phyloP scores from a whole-genome alignment of 2,797 vertebrate genomes.

The Neomorphus geoffroyi region DNA sequence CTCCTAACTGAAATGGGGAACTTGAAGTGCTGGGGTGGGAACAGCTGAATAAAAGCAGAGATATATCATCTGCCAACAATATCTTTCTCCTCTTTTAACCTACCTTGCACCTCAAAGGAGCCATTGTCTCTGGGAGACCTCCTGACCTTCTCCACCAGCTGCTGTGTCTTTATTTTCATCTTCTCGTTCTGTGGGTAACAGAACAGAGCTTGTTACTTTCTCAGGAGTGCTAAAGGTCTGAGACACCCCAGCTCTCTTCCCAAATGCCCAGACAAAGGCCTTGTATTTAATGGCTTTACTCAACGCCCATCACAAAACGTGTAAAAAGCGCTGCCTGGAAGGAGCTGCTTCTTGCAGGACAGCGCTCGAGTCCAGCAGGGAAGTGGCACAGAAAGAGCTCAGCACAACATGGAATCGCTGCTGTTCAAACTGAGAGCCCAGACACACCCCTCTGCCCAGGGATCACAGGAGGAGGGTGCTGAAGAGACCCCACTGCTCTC shows the following conservation, averaged over 20 bases:
- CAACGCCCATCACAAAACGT: neutral
- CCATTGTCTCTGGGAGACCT: conserved; percentile 81
- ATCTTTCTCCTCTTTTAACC: conserved; percentile 30
- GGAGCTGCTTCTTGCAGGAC: neutral
- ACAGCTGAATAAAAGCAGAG: neutral
- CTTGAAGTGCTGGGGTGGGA: conserved; percentile 24
- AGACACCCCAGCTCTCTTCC: neutral
- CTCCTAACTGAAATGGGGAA: neutral
- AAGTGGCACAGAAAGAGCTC: neutral
- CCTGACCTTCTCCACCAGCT: conserved; percentile 86
- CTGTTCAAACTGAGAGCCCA: neutral
- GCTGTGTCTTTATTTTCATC: conserved; percentile 85
- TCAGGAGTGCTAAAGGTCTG: neutral
- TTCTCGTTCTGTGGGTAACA: conserved; percentile 84
- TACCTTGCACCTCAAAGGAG: conserved; percentile 88
- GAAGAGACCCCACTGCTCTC: neutral
- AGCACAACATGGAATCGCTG: neutral
- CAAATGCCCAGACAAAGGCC: neutral
- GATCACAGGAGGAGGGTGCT: neutral
- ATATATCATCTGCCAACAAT: neutral
- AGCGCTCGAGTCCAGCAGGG: neutral
- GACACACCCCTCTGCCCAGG: neutral
- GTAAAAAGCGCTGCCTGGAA: neutral
- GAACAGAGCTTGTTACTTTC: neutral
- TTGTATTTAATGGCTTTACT: neutral